A percentile compares a stretch with the other conserved stretches of the same genome.
Evolutionary conservation across 92 coral and sea anemone genomes (phyloP).

Genomic region (Hydrozoanthus gracilis): DNA sequence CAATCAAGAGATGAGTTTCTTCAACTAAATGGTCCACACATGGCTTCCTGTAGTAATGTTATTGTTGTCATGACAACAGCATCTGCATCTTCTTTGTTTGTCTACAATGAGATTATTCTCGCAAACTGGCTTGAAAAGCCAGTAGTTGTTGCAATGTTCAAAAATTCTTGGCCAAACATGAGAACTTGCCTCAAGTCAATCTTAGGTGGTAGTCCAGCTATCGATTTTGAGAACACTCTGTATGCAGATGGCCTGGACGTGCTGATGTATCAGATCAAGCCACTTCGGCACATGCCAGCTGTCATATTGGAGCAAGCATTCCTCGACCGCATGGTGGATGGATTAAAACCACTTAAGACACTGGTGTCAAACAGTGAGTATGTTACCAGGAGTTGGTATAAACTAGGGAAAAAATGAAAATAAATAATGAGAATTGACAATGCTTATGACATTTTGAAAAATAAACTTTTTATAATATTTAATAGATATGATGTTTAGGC

Average conservation of each 20-base stretch:
- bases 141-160: conserved; percentile 72
- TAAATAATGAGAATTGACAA: too few species aligned
- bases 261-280: conserved; percentile 82
- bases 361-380: conserved; percentile 70
- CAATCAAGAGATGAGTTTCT: conserved; percentile 87
- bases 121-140: conserved; percentile 90
- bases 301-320: conserved; percentile 92
- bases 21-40: conserved; percentile 70
- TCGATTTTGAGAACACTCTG: conserved; percentile 72
- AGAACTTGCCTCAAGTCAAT: conserved; percentile 83
- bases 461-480: too few species aligned
- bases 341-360: conserved; percentile 73
- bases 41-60: conserved; percentile 71
- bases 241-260: conserved; percentile 82
- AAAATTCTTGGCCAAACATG: conserved; percentile 77
- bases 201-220: conserved; percentile 82
- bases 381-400: too few species aligned
- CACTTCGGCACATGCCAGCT: conserved; percentile 85
- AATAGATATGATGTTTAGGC: too few species aligned
- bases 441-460: too few species aligned
- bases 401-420: too few species aligned
- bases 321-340: conserved; percentile 80
- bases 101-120: conserved; percentile 83
- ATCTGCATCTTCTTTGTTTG: conserved; percentile 83
- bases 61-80: conserved; percentile 76